A percentile compares a stretch with the other conserved stretches of the same genome.
phyloP scores from a whole-genome alignment of 2,113 vertebrate genomes.

The Diphyllodes magnificus region DNA sequence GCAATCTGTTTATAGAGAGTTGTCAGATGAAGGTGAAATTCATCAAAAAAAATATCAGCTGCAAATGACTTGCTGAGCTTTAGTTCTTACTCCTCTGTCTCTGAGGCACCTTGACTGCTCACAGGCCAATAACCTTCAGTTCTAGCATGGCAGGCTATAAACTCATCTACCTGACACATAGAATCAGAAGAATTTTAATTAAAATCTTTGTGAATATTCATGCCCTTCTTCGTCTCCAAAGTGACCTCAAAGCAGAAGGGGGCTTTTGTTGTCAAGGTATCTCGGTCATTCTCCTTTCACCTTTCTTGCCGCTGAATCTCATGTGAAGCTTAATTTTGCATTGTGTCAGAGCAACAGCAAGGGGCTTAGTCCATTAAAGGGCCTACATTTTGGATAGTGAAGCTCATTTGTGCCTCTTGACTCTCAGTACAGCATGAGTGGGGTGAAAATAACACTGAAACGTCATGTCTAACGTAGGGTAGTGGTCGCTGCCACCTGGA shows the following conservation, averaged over 20 bases:
- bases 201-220: neutral
- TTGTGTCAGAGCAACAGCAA: neutral
- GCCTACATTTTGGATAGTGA: neutral
- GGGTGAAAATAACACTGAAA: neutral
- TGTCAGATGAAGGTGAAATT: constrained; percentile 15
- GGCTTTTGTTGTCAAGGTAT: neutral
- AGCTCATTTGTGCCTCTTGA: neutral
- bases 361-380: too few relatives aligned
- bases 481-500: neutral
- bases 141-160: neutral
- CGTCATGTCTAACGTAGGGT: neutral
- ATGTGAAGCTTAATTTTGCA: neutral
- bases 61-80: neutral
- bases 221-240: neutral
- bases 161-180: neutral
- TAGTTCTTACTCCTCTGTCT: neutral
- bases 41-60: neutral
- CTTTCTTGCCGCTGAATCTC: neutral
- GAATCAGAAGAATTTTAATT: neutral
- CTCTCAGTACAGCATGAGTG: neutral
- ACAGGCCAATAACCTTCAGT: neutral
- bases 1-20: neutral
- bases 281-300: neutral
- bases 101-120: neutral
- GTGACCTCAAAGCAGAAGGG: neutral